Conservation (phyloP, 2,797 vertebrate species). For the Aeoliscus strigatus region DNA sequence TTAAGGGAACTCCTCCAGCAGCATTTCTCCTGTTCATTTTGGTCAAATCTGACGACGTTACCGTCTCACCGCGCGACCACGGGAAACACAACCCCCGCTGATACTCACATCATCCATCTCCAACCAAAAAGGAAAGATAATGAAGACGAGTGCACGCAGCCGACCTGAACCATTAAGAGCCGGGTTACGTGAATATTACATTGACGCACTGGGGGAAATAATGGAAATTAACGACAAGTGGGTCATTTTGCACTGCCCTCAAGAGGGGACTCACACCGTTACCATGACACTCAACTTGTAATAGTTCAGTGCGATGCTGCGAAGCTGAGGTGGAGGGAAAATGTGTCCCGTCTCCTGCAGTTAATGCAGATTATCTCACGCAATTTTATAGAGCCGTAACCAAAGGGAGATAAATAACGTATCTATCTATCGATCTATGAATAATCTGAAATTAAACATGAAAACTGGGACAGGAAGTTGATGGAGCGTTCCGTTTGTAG, state of each 20-base stretch:
- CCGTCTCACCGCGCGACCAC: conserved; percentile 23
- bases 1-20: conserved; percentile 39
- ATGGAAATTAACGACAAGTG: conserved; percentile 23
- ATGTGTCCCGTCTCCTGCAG: too few relatives aligned
- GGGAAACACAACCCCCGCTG: conserved; percentile 34
- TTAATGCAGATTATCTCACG: background rate
- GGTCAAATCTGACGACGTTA: conserved; percentile 51
- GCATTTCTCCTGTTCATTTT: conserved; percentile 54
- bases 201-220: conserved; percentile 25
- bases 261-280: conserved; percentile 30
- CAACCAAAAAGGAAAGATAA: conserved; percentile 53
- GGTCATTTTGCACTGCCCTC: conserved; percentile 36
- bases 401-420: too few relatives aligned
- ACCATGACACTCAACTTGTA: conserved; percentile 37
- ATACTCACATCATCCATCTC: conserved; percentile 45
- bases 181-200: conserved; percentile 52
- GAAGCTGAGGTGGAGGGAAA: too few relatives aligned
- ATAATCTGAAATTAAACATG: background rate
- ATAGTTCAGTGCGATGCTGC: conserved; percentile 38
- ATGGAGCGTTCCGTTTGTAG: too few relatives aligned
- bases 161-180: conserved; percentile 29
- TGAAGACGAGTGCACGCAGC: conserved; percentile 39
- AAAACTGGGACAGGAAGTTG: background rate
- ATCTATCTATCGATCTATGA: background rate
- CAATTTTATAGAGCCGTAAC: conserved; percentile 7